Base-by-base conservation (phyloP, 2,888 invertebrate species). In the Stomorhina lunata region DNA sequence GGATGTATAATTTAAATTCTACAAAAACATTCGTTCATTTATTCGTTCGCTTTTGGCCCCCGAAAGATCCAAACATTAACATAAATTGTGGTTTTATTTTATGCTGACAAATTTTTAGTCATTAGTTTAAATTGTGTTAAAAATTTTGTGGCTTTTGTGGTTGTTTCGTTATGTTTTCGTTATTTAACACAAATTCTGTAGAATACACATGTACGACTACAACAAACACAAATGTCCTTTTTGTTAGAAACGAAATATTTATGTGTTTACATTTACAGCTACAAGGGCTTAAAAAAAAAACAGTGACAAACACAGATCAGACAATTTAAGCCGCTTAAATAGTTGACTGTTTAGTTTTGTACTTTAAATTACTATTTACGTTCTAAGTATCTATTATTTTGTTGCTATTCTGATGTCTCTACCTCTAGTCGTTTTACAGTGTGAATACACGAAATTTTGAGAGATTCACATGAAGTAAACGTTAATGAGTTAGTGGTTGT, bases 121-220 rank as follows among this genome's bases (percentile, higher is more conserved):
- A 84, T 84, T 84, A 84, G 84, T 81, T 79, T 53, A 76, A 79
- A 69, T 79, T 76, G 66, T 84, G 79, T 72, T 71, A 76, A 79
- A 80, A 81, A 76, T 79, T 76, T 68, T 79, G 76, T 68, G 84
- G 72, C 72, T 79, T 71, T 76, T 79, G 76, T 50, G 75, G 83
- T 69, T 61, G 25, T 68, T 32, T 32, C 12, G 40, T 15, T 15
- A 37, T 22, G 2, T 10, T 78, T 55, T 65, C 9, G 37, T 40
- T 48, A 37, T 20, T 53, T 5, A 40, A 25, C 22, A 53, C 32
- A 57, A 61, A 59, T 20, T 15, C 43, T n/a, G 17, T n/a, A 5
- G 15, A 25, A 12, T 15, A 34, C 4, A 22, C 10, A 17, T 15
- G 2, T 40, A 40, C 6, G 15, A 34, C 4, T 4, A 37, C 4